Base-by-base conservation (phyloP, 2,888 invertebrate genomes). In the Pammene fasciana region DNA sequence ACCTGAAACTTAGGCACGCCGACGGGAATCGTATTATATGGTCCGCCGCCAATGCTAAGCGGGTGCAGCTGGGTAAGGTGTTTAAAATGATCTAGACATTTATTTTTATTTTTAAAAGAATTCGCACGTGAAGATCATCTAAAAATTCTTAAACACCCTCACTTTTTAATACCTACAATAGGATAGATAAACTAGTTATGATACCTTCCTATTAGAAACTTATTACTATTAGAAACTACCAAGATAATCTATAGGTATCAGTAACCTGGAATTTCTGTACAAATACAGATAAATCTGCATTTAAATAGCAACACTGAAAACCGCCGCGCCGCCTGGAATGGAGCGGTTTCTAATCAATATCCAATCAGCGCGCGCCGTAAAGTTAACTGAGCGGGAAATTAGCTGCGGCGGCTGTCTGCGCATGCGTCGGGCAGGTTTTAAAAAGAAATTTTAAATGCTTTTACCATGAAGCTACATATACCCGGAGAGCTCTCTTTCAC, bases 321-420 rank as follows among this genome's bases (percentile, higher is more conserved):
- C 86, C 82, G 84, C 82, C 83, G 84, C 82, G 84, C 82, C 83
- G 84, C 87, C 89, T 88, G 84, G 86, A 79, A 84, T 84, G 87
- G 86, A 89, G 89, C 86, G 81, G 82, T 80, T 86, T 91, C 89
- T 92, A 92, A 92, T 92, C 92, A 92, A 92, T 90, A 87, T 90
- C 89, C 92, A 92, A 92, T 92, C 92, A 91, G 82, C 78, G 84
- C 76, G 73, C 79, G 89, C 78, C 79, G 86, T 92, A 92, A 92
- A 92, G 86, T 90, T 92, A 92, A 92, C 92, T 90, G 89, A 92
- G 84, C 92, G 91, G 77, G 90, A 92, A 92, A 92, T 92, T 92
- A 90, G 90, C 83, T 86, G 82, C 79, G 82, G 75, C 79, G 76
- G 80, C 77, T 66, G 75, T 72, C 67, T 65, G 75, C 75, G 60